phyloP scores from a whole-genome alignment of 2,113 vertebrate genomes.

The Epinephelus lanceolatus region DNA sequence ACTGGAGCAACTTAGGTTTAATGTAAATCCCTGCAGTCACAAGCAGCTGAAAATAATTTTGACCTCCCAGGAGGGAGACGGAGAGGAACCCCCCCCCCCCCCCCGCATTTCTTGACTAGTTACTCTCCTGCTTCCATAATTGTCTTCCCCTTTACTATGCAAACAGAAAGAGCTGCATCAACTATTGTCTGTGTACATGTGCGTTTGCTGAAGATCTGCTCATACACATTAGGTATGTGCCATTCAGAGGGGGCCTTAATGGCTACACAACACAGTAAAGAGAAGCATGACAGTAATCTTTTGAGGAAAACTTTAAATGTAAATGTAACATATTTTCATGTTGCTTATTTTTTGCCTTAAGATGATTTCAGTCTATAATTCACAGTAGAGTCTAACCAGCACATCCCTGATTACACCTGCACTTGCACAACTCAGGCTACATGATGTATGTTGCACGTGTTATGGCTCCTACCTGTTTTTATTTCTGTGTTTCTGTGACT shows the following conservation, averaged over 20 bases:
- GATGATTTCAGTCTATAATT: slow-evolving; percentile 1
- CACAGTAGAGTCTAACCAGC: slow-evolving; percentile 5
- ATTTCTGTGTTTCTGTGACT: slow-evolving; percentile 38
- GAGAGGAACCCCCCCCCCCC: slow-evolving; percentile 19
- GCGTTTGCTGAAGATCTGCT: background rate
- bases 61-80: slow-evolving; percentile 39
- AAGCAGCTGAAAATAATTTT: slow-evolving; percentile 79
- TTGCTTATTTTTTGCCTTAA: background rate
- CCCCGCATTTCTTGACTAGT: slow-evolving; percentile 9
- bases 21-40: slow-evolving; percentile 72
- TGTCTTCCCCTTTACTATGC: slow-evolving; percentile 18
- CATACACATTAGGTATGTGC: too few relatives aligned
- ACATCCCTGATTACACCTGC: slow-evolving; percentile 27
- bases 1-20: slow-evolving; percentile 68
- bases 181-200: slow-evolving; percentile 36
- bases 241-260: slow-evolving; percentile 21
- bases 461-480: slow-evolving; percentile 29
- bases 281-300: slow-evolving; percentile 17
- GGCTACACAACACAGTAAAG: slow-evolving; percentile 28
- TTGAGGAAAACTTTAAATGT: background rate
- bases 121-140: slow-evolving; percentile 22
- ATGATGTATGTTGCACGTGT: background rate
- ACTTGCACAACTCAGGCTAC: background rate
- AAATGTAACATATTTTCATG: slow-evolving; percentile 5
- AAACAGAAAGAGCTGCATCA: slow-evolving; percentile 38